These are phyloP conservation scores for Bubo blakistoni DNA, from an alignment of 2,113 vertebrate genomes.

Conservation along the genomic window DNA sequence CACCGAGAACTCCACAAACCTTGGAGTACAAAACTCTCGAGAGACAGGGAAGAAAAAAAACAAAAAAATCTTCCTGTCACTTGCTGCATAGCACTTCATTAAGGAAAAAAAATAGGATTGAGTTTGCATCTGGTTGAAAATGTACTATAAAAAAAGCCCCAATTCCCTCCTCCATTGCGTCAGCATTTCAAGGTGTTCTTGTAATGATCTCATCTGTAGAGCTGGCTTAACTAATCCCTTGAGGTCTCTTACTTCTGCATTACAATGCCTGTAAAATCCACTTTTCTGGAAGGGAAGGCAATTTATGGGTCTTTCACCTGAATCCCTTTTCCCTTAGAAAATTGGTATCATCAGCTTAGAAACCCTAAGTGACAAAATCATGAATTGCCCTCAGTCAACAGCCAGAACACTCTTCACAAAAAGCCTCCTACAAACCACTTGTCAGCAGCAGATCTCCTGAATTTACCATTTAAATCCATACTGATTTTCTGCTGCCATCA, in stretches of 20 bases:
- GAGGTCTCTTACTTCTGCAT: not conserved
- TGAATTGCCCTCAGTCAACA: not conserved
- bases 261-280: constrained; percentile 7
- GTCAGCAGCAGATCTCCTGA: not conserved
- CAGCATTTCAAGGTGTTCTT: not conserved
- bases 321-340: not conserved
- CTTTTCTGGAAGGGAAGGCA: not conserved
- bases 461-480: not conserved
- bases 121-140: not conserved
- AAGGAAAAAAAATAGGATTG: not conserved
- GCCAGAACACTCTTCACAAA: not conserved
- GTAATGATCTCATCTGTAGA: constrained; percentile 7
- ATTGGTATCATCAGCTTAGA: not conserved
- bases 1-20: not conserved
- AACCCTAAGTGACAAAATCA: not conserved
- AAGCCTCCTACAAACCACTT: not conserved
- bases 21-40: not conserved
- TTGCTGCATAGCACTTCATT: not conserved
- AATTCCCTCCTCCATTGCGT: not conserved
- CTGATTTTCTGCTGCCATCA: not conserved
- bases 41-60: not conserved
- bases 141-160: not conserved
- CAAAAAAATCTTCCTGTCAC: not conserved
- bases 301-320: not conserved
- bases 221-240: constrained; percentile 1